Conservation (phyloP, 2,113 vertebrate genomes). For the Herpailurus yagouaroundi region DNA sequence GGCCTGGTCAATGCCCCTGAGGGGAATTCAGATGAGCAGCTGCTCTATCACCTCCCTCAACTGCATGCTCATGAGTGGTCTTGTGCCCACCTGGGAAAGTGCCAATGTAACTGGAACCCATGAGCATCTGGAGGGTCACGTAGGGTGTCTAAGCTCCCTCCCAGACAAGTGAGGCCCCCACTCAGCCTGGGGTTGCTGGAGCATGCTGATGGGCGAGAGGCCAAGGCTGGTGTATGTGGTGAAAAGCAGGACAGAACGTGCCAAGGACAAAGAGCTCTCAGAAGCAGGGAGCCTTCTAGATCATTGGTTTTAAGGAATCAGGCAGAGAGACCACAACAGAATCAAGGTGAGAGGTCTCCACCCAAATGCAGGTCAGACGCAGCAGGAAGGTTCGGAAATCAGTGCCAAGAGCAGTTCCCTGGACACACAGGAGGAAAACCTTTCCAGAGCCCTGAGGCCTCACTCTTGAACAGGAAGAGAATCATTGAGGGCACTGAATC, state of each 20-base stretch:
- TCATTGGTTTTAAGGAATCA: neutral
- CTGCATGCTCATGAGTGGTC: neutral
- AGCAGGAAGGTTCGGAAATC: neutral
- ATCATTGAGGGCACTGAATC: neutral
- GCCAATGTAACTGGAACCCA: neutral
- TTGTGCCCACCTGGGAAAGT: neutral
- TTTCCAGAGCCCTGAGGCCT: neutral
- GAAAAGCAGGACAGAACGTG: neutral
- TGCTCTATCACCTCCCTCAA: neutral
- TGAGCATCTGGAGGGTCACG: neutral
- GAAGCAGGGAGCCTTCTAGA: neutral
- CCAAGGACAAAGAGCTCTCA: neutral
- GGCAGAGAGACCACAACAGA: neutral
- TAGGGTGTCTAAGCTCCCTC: neutral
- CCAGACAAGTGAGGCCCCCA: too few species aligned
- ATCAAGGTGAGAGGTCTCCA: neutral
- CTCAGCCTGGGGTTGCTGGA: neutral
- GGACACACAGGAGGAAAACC: neutral
- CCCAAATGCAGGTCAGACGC: neutral
- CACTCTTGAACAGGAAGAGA: neutral
- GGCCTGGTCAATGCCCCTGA: neutral
- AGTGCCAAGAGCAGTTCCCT: neutral
- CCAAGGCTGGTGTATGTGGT: accelerated
- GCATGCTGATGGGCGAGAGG: neutral
- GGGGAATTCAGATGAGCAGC: constrained; percentile 11